These are phyloP conservation scores for Drepana falcataria DNA, from an alignment of 2,888 invertebrate species.

Conservation along the genomic window DNA sequence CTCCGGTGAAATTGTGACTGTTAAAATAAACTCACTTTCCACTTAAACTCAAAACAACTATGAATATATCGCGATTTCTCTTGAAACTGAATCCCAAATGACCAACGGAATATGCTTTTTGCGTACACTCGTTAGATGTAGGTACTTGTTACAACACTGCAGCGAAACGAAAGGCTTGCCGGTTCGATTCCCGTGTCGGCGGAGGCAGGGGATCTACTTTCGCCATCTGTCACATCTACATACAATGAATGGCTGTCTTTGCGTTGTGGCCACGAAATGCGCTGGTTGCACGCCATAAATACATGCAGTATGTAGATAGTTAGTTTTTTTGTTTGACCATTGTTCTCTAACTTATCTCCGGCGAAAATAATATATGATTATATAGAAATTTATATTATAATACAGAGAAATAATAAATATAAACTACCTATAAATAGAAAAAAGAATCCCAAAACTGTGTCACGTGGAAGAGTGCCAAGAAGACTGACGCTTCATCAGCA, in stretches of 20 bases:
- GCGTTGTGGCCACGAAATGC: constrained; percentile 22
- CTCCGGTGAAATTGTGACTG: too few species aligned
- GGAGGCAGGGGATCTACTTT: constrained; percentile 52
- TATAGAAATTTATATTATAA: too few species aligned
- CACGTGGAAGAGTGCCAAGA: too few species aligned
- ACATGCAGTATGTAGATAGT: too few species aligned
- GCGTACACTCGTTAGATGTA: constrained; percentile 22
- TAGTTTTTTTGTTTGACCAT: too few species aligned
- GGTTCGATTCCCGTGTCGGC: constrained; percentile 60
- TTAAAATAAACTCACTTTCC: constrained; percentile 28
- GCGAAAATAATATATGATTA: too few species aligned
- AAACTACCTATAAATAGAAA: too few species aligned
- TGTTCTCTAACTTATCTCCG: too few species aligned
- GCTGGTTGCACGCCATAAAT: constrained; percentile 12
- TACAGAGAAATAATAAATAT: too few species aligned
- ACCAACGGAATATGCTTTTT: constrained; percentile 3
- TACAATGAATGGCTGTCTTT: constrained; percentile 50
- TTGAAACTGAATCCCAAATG: not conserved
- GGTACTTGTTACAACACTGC: constrained; percentile 21
- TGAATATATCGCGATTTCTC: not conserved
- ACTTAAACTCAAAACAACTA: constrained; percentile 4
- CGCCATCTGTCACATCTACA: constrained; percentile 68
- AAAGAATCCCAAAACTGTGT: too few species aligned
- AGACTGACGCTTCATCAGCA: too few species aligned
- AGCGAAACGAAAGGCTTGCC: constrained; percentile 50